Evolutionary conservation across 2,888 invertebrate genomes (phyloP), one percentile per base, ranked within the genome.

Genomic region (Polia nebulosa): DNA sequence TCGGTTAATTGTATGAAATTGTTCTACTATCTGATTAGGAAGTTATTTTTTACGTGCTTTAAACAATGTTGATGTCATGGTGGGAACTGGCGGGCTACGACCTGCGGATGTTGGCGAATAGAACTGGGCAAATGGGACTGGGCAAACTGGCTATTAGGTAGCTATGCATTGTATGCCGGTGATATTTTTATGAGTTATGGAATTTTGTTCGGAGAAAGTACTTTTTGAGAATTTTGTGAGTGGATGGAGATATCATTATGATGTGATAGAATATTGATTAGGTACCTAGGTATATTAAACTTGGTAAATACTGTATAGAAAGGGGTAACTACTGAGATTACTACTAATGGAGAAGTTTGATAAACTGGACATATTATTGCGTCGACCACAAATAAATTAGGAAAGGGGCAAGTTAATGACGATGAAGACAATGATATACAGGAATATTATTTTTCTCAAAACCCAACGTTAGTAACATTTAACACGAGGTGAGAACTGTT

Each of bases 11-110:
- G 76, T 79, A 71, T 80, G 69, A 82, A 76, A 73, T 72, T 72
- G 69, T 83, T 82, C 51, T 64, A 86, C 90, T 91, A 93, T 94
- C 91, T 87, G 92, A 93, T 93, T 92, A 92, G 94, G 94, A 94
- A 93, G 93, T 90, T 76, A 89, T 92, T 89, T 91, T 90, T 90
- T 84, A 87, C 84, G 78, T 80, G 77, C 51, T 66, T 66, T 61
- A 84, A 88, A 91, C 89, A 90, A 91, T 88, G 86, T 78, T 61
- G 67, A 62, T 84, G 84, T 74, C 78, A 86, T 84, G 83, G 83
- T 82, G 85, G 86, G 86, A 87, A 83, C 82, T 65, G 56, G 65
- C 83, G 74, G 84, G 68, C 82, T 84, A 82, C 84, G 87, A 87
- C 83, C 81, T 76, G 62, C 76, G 81, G 82, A 81, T 81, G 69